Percentiles rank a stretch among this genome's conserved stretches.
These are phyloP conservation scores for Saturnia pavonia DNA, from an alignment of 2,888 invertebrate species.

Conservation along the genomic window DNA sequence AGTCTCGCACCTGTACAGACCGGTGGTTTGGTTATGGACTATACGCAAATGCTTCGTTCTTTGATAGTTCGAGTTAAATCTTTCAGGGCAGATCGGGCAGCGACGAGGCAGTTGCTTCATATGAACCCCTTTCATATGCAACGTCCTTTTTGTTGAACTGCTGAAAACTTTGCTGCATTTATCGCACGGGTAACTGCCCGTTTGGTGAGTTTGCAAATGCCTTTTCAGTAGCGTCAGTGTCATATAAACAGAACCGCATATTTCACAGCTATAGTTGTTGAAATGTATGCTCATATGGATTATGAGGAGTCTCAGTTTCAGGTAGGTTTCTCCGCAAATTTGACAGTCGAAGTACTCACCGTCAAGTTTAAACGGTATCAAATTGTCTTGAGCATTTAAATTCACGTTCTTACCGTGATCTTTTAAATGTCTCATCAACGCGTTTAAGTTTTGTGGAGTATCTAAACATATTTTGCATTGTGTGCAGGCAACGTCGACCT, in stretches of 20 bases:
- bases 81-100: constrained; percentile 65
- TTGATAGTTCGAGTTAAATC: constrained; percentile 65
- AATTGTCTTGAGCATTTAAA: constrained; percentile 50
- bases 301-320: constrained; percentile 56
- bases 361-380: constrained; percentile 65
- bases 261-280: constrained; percentile 67
- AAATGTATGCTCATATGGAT: constrained; percentile 72
- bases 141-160: constrained; percentile 52
- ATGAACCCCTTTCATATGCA: constrained; percentile 62
- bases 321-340: constrained; percentile 54
- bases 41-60: constrained; percentile 63
- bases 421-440: constrained; percentile 57
- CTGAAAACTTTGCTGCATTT: constrained; percentile 65
- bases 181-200: constrained; percentile 61
- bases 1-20: constrained; percentile 55
- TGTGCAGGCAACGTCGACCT: constrained; percentile 59
- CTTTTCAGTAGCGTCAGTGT: constrained; percentile 51
- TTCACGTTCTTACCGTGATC: constrained; percentile 54
- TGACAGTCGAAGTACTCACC: constrained; percentile 57
- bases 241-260: constrained; percentile 62
- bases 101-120: constrained; percentile 52
- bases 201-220: constrained; percentile 58
- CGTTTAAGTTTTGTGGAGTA: constrained; percentile 38
- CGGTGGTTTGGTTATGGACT: constrained; percentile 55
- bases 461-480: constrained; percentile 59